These are phyloP conservation scores for Diadegma fenestrale DNA, from an alignment of 2,888 invertebrate genomes.

Conservation along the genomic window DNA sequence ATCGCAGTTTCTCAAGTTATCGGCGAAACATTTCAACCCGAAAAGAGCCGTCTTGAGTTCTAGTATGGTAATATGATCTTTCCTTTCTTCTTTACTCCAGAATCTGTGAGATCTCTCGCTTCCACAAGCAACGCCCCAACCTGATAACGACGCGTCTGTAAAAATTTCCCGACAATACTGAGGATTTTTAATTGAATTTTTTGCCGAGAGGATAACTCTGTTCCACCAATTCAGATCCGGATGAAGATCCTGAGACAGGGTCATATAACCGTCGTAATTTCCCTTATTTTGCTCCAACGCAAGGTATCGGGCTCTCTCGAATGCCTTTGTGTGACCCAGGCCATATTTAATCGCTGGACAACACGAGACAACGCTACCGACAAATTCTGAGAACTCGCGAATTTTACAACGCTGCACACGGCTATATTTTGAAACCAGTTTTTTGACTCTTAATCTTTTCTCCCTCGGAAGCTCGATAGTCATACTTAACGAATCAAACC, in stretches of 20 bases:
- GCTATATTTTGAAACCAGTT: slow-evolving; percentile 9
- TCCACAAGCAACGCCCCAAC: slow-evolving; percentile 35
- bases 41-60: slow-evolving; percentile 63
- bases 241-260: neutral
- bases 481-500: slow-evolving; percentile 43
- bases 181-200: neutral
- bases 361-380: slow-evolving; percentile 20
- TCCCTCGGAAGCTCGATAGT: slow-evolving; percentile 1
- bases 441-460: slow-evolving; percentile 13
- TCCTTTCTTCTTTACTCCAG: slow-evolving; percentile 48
- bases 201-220: neutral
- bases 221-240: slow-evolving; percentile 35
- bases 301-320: slow-evolving; percentile 36
- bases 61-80: slow-evolving; percentile 53
- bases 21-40: slow-evolving; percentile 65
- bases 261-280: slow-evolving; percentile 22
- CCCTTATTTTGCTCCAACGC: slow-evolving; percentile 27
- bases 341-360: slow-evolving; percentile 34
- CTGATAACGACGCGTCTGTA: slow-evolving; percentile 18
- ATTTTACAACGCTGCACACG: slow-evolving; percentile 13
- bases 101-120: slow-evolving; percentile 35
- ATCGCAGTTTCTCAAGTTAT: slow-evolving; percentile 35
- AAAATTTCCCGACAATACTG: neutral
- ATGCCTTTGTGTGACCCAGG: slow-evolving; percentile 39
- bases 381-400: slow-evolving; percentile 26